phyloP scores from a whole-genome alignment of 1,140 invertebrate species.

The Ceratoteleas bidentatus region DNA sequence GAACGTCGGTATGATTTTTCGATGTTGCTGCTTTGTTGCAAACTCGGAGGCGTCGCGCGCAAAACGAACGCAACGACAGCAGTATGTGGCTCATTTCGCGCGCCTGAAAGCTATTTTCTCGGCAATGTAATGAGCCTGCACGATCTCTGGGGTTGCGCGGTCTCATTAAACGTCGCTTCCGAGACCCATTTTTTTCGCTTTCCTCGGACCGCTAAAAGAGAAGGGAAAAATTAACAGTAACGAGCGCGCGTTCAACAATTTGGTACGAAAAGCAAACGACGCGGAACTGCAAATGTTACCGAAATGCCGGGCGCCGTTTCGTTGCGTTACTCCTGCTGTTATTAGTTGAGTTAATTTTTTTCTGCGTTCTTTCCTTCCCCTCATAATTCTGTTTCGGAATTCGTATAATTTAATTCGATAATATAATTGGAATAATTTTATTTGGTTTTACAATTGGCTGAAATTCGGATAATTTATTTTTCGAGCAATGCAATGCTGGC shows the following conservation, averaged over 20 bases:
- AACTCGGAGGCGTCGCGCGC: background rate
- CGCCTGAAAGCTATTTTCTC: conserved; percentile 47
- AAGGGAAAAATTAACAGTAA: conserved; percentile 30
- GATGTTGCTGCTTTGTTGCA: no score
- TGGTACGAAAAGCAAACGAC: background rate
- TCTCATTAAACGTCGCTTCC: conserved; percentile 54
- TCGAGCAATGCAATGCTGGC: no score
- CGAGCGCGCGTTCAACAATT: conserved; percentile 16
- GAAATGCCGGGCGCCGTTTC: background rate
- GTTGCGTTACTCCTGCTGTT: no score
- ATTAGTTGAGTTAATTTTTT: no score
- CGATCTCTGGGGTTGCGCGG: conserved; percentile 39
- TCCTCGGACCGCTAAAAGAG: conserved; percentile 25
- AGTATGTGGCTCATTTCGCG: conserved; percentile 43
- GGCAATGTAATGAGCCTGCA: conserved; percentile 56
- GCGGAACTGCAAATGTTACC: background rate
- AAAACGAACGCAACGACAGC: conserved; percentile 51
- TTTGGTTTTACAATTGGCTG: no score
- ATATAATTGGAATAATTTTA: no score
- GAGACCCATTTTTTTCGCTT: conserved; percentile 29
- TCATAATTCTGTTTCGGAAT: no score
- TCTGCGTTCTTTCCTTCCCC: no score
- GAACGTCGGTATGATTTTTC: no score
- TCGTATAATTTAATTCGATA: no score
- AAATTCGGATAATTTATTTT: no score